phyloP scores from a whole-genome alignment of 2,888 invertebrate species.

The Callyntrura guangdongensis region DNA sequence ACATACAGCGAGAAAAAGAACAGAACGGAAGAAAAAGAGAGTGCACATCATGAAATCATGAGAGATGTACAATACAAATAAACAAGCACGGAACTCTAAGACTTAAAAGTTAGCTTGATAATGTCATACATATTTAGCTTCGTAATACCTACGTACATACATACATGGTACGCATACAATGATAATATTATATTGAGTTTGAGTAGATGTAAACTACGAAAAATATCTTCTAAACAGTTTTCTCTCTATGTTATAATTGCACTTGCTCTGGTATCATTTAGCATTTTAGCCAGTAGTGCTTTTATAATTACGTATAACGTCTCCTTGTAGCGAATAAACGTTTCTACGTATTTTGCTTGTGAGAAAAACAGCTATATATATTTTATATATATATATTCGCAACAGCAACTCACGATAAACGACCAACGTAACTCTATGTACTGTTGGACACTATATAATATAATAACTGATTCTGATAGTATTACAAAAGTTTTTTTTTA shows the following conservation, averaged over 20 bases:
- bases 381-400: too few species aligned
- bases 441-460: background rate
- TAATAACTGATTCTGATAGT: background rate
- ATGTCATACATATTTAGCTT: slow-evolving; percentile 28
- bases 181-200: slow-evolving; percentile 2
- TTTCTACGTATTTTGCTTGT: background rate
- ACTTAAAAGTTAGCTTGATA: background rate
- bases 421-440: slow-evolving; percentile 2
- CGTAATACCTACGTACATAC: background rate
- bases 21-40: slow-evolving; percentile 49
- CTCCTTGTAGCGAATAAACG: slow-evolving; percentile 3
- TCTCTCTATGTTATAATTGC: background rate
- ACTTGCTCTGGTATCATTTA: slow-evolving; percentile 28
- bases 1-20: slow-evolving; percentile 50
- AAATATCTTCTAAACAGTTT: slow-evolving; percentile 21
- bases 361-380: background rate
- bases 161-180: slow-evolving; percentile 34
- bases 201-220: background rate
- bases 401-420: slow-evolving; percentile 25
- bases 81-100: slow-evolving; percentile 32
- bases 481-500: slow-evolving; percentile 6
- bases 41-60: slow-evolving; percentile 37
- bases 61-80: slow-evolving; percentile 45
- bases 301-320: slow-evolving; percentile 11
- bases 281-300: slow-evolving; percentile 7